Conservation (phyloP, 2,113 vertebrate genomes). For the Tringa solitaria region DNA sequence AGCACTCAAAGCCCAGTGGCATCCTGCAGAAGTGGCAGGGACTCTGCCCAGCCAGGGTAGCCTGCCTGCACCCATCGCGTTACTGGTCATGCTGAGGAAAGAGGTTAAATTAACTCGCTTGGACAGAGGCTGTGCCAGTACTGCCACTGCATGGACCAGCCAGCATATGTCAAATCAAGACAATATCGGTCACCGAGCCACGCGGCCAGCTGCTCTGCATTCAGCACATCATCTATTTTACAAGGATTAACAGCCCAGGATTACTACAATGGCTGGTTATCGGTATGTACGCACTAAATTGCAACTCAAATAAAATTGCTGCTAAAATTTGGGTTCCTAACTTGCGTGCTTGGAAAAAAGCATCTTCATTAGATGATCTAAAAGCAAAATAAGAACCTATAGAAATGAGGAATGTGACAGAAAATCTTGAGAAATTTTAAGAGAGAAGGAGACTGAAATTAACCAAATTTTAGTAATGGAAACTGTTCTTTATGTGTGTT, state of each 20-base stretch:
- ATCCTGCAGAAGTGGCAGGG: neutral
- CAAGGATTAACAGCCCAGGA: neutral
- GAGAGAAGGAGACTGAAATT: neutral
- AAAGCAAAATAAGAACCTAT: neutral
- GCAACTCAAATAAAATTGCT: neutral
- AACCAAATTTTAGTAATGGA: neutral
- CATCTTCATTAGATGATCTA: neutral
- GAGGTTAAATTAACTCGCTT: neutral
- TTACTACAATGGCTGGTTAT: neutral
- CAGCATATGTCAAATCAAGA: neutral
- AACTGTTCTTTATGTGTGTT: neutral
- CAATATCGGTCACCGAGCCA: neutral
- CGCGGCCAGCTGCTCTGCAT: slow-evolving; percentile 7
- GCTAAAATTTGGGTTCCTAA: neutral
- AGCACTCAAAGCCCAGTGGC: neutral
- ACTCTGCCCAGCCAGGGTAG: neutral
- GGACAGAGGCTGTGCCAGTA: slow-evolving; percentile 8
- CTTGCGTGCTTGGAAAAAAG: neutral
- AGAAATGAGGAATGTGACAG: neutral
- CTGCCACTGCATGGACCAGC: neutral
- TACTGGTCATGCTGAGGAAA: neutral
- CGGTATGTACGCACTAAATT: neutral
- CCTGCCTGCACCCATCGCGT: neutral
- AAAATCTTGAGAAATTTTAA: neutral
- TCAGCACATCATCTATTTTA: neutral